phyloP scores from a whole-genome alignment of 2,113 vertebrate genomes.

The Podarcis raffonei region DNA sequence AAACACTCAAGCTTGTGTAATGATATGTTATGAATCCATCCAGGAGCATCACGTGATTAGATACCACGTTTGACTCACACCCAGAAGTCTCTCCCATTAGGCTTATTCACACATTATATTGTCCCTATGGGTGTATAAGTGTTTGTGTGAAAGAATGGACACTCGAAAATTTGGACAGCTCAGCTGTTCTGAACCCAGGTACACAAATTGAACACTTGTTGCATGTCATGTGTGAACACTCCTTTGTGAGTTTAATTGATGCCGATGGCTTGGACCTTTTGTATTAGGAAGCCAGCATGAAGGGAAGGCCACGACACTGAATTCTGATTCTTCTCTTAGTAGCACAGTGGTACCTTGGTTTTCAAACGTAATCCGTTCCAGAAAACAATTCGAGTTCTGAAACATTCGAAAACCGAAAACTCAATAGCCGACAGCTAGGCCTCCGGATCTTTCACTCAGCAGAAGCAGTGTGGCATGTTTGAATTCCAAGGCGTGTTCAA shows the following conservation, averaged over 20 bases:
- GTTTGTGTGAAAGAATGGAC: neutral
- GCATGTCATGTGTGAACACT: too few species aligned
- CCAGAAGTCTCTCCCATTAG: neutral
- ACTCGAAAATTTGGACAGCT: neutral
- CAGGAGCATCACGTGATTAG: constrained; percentile 45
- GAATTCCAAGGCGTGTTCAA: too few species aligned
- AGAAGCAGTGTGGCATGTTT: too few species aligned
- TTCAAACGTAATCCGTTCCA: too few species aligned
- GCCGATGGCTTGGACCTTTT: neutral
- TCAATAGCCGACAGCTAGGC: too few species aligned
- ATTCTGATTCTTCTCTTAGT: neutral
- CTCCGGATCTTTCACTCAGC: too few species aligned
- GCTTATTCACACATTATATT: too few species aligned
- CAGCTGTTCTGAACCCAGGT: neutral
- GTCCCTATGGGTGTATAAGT: neutral
- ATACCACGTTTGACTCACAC: constrained; percentile 16
- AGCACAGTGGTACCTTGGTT: neutral
- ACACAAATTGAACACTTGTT: neutral
- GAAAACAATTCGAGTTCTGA: too few species aligned
- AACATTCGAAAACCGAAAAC: too few species aligned
- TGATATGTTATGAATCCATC: neutral
- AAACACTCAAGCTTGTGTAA: constrained; percentile 51
- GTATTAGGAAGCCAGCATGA: neutral
- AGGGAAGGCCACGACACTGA: neutral
- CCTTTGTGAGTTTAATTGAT: neutral